These are phyloP conservation scores for Pteropus rufus DNA, from an alignment of 2,797 vertebrate genomes.

Conservation along the genomic window DNA sequence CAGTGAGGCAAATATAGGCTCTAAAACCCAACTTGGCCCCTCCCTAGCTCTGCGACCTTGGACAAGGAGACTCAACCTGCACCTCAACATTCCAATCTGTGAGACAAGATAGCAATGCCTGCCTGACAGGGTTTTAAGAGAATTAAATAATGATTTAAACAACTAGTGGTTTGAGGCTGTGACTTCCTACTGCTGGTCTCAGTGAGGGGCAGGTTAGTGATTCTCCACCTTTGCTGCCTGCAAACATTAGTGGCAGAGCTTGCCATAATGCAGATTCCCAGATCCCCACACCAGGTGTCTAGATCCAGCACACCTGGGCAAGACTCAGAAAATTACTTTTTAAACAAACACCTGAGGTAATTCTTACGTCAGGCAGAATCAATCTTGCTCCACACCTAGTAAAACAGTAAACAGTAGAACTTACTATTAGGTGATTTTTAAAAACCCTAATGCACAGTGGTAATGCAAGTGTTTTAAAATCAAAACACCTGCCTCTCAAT, in stretches of 20 bases:
- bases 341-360: neutral
- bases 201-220: rapidly evolving
- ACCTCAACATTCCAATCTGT: neutral
- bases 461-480: neutral
- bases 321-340: neutral
- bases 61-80: neutral
- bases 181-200: neutral
- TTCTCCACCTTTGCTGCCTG: neutral
- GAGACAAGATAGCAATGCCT: neutral
- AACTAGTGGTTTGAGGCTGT: neutral
- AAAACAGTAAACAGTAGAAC: neutral
- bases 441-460: neutral
- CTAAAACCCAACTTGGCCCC: neutral
- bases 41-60: neutral
- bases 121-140: neutral
- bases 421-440: neutral
- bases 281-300: neutral
- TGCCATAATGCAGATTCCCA: neutral
- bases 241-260: neutral
- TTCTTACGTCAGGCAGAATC: neutral
- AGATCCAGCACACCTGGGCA: neutral
- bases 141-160: neutral
- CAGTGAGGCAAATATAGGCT: neutral
- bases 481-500: neutral
- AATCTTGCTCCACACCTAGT: neutral